These are phyloP conservation scores for Phymatocera aterrima DNA, from an alignment of 2,888 invertebrate species.

Conservation along the genomic window DNA sequence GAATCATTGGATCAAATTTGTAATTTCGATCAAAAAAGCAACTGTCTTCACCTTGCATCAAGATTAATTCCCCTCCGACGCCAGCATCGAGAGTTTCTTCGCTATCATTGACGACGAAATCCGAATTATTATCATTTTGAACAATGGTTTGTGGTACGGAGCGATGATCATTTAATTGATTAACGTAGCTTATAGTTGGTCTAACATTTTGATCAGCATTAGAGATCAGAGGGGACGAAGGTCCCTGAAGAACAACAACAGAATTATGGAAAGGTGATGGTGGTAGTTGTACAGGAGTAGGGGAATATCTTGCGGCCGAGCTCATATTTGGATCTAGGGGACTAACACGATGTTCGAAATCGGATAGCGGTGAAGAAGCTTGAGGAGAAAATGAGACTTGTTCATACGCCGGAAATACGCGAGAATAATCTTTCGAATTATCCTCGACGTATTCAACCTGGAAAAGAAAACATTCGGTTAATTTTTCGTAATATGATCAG, in stretches of 20 bases:
- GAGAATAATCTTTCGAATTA: constrained; percentile 67
- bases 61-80: constrained; percentile 68
- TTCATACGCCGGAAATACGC: constrained; percentile 70
- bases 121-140: constrained; percentile 61
- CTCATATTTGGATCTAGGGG: constrained; percentile 76
- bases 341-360: constrained; percentile 72
- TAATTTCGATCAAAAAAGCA: background rate
- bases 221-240: constrained; percentile 70
- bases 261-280: constrained; percentile 70
- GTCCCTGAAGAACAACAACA: constrained; percentile 68
- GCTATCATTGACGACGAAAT: constrained; percentile 65
- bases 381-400: constrained; percentile 70
- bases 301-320: constrained; percentile 80
- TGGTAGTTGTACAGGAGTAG: constrained; percentile 72
- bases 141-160: constrained; percentile 59
- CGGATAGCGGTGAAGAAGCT: constrained; percentile 69
- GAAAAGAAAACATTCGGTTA: background rate
- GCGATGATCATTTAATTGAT: constrained; percentile 61
- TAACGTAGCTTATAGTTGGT: constrained; percentile 64
- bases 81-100: constrained; percentile 66
- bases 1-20: too few species aligned
- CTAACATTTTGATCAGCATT: constrained; percentile 62
- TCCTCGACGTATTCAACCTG: constrained; percentile 72
- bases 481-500: too few species aligned
- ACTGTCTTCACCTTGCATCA: constrained; percentile 67